Conservation (phyloP, 2,113 vertebrate genomes). For the Callipepla squamata region DNA sequence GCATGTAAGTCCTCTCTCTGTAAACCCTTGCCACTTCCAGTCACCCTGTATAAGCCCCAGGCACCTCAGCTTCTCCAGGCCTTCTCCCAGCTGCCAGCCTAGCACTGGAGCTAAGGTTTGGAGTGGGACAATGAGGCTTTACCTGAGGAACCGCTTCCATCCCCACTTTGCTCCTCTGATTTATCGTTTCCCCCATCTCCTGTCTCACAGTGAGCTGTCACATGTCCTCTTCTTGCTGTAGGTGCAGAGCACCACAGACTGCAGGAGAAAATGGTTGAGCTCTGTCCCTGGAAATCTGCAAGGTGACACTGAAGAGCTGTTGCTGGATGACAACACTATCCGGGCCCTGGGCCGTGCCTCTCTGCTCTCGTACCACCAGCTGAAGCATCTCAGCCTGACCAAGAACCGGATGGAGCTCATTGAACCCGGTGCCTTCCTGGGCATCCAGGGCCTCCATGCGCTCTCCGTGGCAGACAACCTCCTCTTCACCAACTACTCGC, state of each 20-base stretch:
- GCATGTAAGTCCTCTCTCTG: conserved; percentile 71
- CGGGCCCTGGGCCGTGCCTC: conserved; percentile 77
- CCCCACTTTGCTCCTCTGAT: neutral
- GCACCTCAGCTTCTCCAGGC: neutral
- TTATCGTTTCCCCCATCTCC: neutral
- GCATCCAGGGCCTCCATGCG: conserved; percentile 70
- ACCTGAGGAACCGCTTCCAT: neutral
- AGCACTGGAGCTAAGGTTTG: neutral
- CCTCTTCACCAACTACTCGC: conserved; percentile 76
- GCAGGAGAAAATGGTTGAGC: conserved; percentile 74
- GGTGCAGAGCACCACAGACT: conserved; percentile 78
- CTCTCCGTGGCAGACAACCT: conserved; percentile 86
- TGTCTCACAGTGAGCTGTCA: neutral
- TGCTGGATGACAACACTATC: conserved; percentile 87
- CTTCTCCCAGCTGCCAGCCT: neutral
- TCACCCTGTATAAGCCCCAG: neutral
- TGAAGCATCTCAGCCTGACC: conserved; percentile 82
- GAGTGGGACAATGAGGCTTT: neutral
- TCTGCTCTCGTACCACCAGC: conserved; percentile 77
- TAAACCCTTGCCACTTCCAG: neutral
- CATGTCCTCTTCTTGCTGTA: conserved; percentile 58
- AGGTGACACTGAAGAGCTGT: conserved; percentile 73
- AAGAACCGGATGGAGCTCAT: conserved; percentile 80
- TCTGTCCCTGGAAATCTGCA: conserved; percentile 79
- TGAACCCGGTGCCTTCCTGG: conserved; percentile 72